Evolutionary conservation across 30 jellyfish, hydroid and myxozoan genomes (phyloP).

Genomic region (Hydractinia echinata): DNA sequence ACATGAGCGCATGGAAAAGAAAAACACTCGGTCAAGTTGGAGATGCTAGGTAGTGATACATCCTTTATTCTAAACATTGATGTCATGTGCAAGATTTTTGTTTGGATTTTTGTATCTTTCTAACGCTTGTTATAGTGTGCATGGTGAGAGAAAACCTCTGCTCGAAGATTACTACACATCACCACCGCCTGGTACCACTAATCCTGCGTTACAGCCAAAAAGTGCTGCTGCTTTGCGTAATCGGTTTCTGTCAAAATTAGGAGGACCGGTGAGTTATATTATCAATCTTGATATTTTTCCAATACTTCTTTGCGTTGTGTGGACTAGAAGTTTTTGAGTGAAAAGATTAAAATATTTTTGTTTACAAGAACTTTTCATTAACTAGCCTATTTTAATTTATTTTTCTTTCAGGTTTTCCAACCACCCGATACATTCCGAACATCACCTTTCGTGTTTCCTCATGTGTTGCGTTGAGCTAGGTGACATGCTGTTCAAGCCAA

Average conservation of each 20-base stretch:
- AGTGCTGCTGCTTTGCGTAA: slow-evolving; percentile 71
- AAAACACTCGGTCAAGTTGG: neutral
- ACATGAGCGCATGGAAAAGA: slow-evolving; percentile 32
- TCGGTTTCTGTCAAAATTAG: slow-evolving; percentile 67
- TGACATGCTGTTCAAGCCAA: too few species aligned
- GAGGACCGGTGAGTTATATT: slow-evolving; percentile 64
- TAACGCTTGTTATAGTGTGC: slow-evolving; percentile 8
- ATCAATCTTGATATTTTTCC: neutral
- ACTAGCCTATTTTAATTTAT: neutral
- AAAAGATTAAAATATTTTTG: neutral
- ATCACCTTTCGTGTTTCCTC: slow-evolving; percentile 86
- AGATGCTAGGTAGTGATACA: neutral
- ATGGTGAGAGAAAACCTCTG: slow-evolving; percentile 64
- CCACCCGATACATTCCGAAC: slow-evolving; percentile 71
- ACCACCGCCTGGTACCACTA: slow-evolving; percentile 54
- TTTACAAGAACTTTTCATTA: neutral
- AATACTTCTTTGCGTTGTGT: neutral
- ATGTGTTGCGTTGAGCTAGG: slow-evolving; percentile 39
- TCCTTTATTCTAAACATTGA: neutral
- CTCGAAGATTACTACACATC: slow-evolving; percentile 23
- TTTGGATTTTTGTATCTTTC: neutral
- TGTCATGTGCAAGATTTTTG: neutral
- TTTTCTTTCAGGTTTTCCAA: slow-evolving; percentile 46
- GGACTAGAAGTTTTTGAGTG: neutral
- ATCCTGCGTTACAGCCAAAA: slow-evolving; percentile 56